Evolutionary conservation across 2,888 invertebrate genomes (phyloP), one percentile per base, ranked within the genome.

Genomic region (Lacanobia wlatinum): DNA sequence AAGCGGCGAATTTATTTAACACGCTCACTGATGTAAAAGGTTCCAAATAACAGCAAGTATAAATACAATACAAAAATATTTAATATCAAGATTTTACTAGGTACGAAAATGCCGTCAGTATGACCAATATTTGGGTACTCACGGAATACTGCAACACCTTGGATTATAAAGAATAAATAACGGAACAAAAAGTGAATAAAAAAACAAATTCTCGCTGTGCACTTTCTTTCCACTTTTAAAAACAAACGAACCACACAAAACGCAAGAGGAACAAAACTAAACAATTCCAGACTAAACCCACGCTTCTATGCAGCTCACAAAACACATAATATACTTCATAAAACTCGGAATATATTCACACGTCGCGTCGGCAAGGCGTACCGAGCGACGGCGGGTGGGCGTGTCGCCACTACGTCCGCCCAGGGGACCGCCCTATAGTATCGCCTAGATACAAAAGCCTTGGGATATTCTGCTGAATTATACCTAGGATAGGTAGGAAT

Each of bases 331-430:
- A 82, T 87, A 87, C 83, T 83, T 73, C 46, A 81, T 77, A 81
- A 76, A 80, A 75, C 74, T 76, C 69, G 46, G 56, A 71, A 77
- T 77, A 83, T 73, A 76, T 83, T 77, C 73, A 76, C 84, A 83
- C 83, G 84, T 43, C 48, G 48, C 48, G 48, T 63, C 70, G 58
- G 61, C 64, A 81, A 84, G 82, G 82, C 78, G 78, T 79, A 58
- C 64, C 81, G 71, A 89, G 82, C 88, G 89, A 88, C 91, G 83
- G 83, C 93, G 90, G 81, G 84, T 94, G 95, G 95, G 95, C 95
- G 95, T 95, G 95, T 92, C 93, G 76, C 55, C 52, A 16, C 59
- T 80, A 85, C 86, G 87, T 86, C 92, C 95, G 95, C 95, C 95
- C 94, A 93, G 92, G 89, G 84, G 91, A 92, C 94, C 93, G 92